Conservation (phyloP, 2,113 vertebrate genomes). For the Pollachius pollachius region DNA sequence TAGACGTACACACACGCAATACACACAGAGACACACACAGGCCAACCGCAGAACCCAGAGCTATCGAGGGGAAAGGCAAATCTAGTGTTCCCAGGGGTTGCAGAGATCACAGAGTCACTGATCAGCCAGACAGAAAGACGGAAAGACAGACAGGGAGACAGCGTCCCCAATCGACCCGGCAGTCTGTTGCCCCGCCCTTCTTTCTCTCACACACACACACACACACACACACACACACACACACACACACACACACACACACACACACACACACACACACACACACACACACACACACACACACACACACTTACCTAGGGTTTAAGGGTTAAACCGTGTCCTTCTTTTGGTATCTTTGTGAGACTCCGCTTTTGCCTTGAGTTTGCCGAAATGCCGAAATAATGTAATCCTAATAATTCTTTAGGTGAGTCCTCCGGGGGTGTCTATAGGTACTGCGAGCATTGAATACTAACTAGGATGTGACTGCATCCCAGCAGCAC, state of each 20-base stretch:
- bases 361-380: slow-evolving; percentile 18
- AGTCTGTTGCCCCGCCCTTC: slow-evolving; percentile 58
- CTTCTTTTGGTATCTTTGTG: slow-evolving; percentile 7
- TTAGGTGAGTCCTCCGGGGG: slow-evolving; percentile 70
- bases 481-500: slow-evolving; percentile 57
- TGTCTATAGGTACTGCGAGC: slow-evolving; percentile 51
- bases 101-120: slow-evolving; percentile 70
- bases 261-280: too few species aligned
- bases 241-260: too few species aligned
- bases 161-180: slow-evolving; percentile 61
- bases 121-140: slow-evolving; percentile 42
- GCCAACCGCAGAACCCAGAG: slow-evolving; percentile 75
- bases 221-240: background rate
- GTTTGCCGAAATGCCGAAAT: background rate
- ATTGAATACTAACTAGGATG: slow-evolving; percentile 64
- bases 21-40: slow-evolving; percentile 36
- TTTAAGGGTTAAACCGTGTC: slow-evolving; percentile 9
- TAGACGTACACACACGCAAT: slow-evolving; percentile 23
- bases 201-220: slow-evolving; percentile 22
- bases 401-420: slow-evolving; percentile 59
- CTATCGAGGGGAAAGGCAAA: slow-evolving; percentile 54
- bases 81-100: slow-evolving; percentile 46
- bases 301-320: slow-evolving; percentile 26
- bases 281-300: too few species aligned
- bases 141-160: slow-evolving; percentile 5